Base-by-base conservation (phyloP, 2,888 invertebrate genomes). In the Stenoptilia bipunctidactyla region DNA sequence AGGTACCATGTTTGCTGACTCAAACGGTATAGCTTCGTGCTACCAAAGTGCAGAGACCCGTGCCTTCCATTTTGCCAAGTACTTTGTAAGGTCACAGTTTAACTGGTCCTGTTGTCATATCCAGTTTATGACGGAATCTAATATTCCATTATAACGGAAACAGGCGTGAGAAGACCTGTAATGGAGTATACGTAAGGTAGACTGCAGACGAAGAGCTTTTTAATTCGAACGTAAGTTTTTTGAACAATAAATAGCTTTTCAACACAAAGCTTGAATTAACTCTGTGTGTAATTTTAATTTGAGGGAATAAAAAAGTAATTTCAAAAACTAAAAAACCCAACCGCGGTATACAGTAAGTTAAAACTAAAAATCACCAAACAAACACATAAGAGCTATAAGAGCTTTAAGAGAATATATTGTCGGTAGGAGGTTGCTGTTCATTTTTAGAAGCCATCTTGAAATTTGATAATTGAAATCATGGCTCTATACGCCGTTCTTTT, bases 61-160 rank as follows among this genome's bases (percentile, higher is more conserved):
- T n/a, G n/a, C n/a, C n/a, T n/a, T n/a, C n/a, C n/a, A n/a, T n/a
- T n/a, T n/a, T n/a, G n/a, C n/a, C n/a, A n/a, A n/a, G n/a, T n/a
- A n/a, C n/a, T n/a, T n/a, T n/a, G n/a, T n/a, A 30, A 63, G 74
- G 61, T 66, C 72, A 61, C 58, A n/a, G 52, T 51, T 66, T 55
- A 55, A 66, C 58, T 56, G 68, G 75, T 48, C 51, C 50, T 46
- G 47, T 58, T 53, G 57, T 56, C 58, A 58, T 56, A 53, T 55
- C 55, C 60, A 58, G 62, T 68, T 74, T 70, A 72, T 66, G 62
- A 62, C 54, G 48, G 59, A 67, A 72, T 77, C 66, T 74, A 75
- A 77, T 74, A 75, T 75, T 76, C 72, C 64, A 75, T 74, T 74
- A 70, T 66, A 61, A 66, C 54, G 54, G 54, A 59, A 67, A 67